These are phyloP conservation scores for Solenopsis invicta DNA, from an alignment of 1,140 invertebrate species.

Conservation along the genomic window DNA sequence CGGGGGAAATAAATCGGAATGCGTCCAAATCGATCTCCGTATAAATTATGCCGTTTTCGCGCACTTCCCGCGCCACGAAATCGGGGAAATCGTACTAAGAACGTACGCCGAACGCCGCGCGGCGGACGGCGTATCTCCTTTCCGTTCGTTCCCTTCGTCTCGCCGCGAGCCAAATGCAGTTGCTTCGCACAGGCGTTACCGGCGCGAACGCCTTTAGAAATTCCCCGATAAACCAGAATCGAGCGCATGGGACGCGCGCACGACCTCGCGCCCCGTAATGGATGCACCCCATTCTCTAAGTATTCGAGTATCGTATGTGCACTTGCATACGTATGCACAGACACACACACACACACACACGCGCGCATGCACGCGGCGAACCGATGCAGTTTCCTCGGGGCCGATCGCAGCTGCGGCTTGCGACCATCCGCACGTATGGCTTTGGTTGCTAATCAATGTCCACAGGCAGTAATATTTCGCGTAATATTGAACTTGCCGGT, in stretches of 20 bases:
- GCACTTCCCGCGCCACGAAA: neutral
- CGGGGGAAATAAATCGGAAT: constrained; percentile 47
- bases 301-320: constrained; percentile 50
- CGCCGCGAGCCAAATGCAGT: constrained; percentile 43
- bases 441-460: constrained; percentile 67
- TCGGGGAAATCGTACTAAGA: neutral
- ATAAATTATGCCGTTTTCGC: constrained; percentile 41
- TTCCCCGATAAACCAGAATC: constrained; percentile 73
- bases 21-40: constrained; percentile 34
- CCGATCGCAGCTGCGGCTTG: constrained; percentile 65
- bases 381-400: constrained; percentile 50
- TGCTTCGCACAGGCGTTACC: constrained; percentile 1
- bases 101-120: neutral
- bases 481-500: constrained; percentile 66
- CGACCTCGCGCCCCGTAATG: constrained; percentile 60
- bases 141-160: constrained; percentile 1
- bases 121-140: neutral
- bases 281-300: constrained; percentile 56
- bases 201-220: constrained; percentile 61
- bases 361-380: constrained; percentile 26
- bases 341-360: too few relatives aligned
- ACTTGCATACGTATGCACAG: neutral
- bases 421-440: constrained; percentile 49
- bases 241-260: constrained; percentile 39
- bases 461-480: constrained; percentile 70